Base-by-base conservation (phyloP, 2,113 vertebrate genomes). In the Solenodon paradoxus region DNA sequence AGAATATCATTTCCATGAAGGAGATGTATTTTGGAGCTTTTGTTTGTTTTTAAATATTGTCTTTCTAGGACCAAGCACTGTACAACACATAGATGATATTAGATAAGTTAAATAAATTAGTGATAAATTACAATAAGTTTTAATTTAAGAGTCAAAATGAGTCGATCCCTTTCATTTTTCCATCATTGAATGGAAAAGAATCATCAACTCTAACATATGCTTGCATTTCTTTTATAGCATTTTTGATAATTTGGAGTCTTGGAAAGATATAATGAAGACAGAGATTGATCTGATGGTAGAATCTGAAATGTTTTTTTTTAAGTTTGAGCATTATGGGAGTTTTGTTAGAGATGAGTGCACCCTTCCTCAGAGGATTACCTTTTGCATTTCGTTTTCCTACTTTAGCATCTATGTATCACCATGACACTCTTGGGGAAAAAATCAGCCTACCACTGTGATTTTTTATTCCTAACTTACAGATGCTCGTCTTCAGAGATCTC, bases 391-490 rank as follows among this genome's bases (percentile, higher is more conserved):
- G 8, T 79, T 88, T 96, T 35, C 22, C 57, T 47, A 68, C 1
- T 38, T 85, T n/a, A 51, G 40, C 22, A 63, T 68, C 40, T 24
- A n/a, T n/a, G n/a, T n/a, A 17, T 85, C 78, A 53, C 32, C 19
- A 53, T 11, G 38, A 61, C 7, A 47, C 10, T 64, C 3, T 13
- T 59, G 64, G 86, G 59, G 55, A 84, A 90, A 92, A 28, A 7
- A 20, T 53, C n/a, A 68, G 32, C 49, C 74, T 88, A 61, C 7
- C 9, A 15, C 40, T 88, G 13, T 61, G 61, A 91, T 57, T 28
- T 77, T n/a, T 85, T 74, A 24, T 74, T 94, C 51, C 66, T 85
- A 72, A 61, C 72, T 92, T 84, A 92, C 9, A 74, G 15, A 64
- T 85, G 28, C 42, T 94, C 30, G 40, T 85, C 38, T 47, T 94